Evolutionary conservation across 2,113 vertebrate genomes (phyloP).

Genomic region (Odocoileus hemionus): DNA sequence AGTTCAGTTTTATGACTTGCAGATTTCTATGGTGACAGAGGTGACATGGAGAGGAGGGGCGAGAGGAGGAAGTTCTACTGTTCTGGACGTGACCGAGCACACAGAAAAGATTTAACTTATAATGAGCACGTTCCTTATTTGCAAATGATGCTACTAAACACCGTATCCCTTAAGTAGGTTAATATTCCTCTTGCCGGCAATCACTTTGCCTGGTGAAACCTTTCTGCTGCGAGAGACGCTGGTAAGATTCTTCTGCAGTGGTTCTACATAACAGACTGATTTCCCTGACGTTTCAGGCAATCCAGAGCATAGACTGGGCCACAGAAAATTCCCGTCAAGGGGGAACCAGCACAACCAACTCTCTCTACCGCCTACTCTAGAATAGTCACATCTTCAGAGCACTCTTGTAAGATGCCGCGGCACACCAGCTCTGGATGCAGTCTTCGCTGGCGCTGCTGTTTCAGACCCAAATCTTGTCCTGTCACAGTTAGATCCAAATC

Average conservation of each 20-base stretch:
- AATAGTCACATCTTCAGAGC: neutral
- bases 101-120: slow-evolving; percentile 16
- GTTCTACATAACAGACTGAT: neutral
- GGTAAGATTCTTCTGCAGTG: neutral
- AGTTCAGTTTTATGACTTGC: neutral
- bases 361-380: neutral
- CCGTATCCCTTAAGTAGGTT: slow-evolving; percentile 18
- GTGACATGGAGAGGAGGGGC: neutral
- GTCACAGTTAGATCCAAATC: neutral
- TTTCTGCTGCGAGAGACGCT: neutral
- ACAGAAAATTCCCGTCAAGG: neutral
- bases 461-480: neutral
- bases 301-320: neutral
- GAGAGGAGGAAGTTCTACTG: neutral
- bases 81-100: neutral
- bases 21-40: neutral
- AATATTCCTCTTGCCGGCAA: slow-evolving; percentile 33
- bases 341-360: neutral
- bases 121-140: slow-evolving; percentile 3
- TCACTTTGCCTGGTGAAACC: neutral
- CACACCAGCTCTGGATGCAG: no score
- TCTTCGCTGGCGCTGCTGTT: neutral
- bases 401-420: neutral
- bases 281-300: slow-evolving; percentile 8
- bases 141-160: slow-evolving; percentile 18